These are phyloP conservation scores for Chrysochloris asiatica DNA, from an alignment of 2,113 vertebrate species.

Conservation along the genomic window DNA sequence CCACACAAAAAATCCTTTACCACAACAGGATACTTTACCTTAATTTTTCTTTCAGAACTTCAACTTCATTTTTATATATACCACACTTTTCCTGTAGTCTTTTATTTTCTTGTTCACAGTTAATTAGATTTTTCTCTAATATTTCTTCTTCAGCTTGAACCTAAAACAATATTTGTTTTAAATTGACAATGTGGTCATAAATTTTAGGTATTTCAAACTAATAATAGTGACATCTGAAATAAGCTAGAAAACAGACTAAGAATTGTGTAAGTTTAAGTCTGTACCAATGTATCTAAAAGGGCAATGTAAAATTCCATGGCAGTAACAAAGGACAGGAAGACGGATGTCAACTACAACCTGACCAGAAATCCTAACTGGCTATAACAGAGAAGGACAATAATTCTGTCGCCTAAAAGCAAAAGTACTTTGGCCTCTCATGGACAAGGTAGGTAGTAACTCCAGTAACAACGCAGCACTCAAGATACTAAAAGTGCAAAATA, in stretches of 20 bases:
- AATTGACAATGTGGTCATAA: conserved; percentile 22
- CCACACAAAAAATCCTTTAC: conserved; percentile 17
- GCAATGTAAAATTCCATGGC: neutral
- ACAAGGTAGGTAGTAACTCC: conserved; percentile 35
- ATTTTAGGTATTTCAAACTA: conserved; percentile 34
- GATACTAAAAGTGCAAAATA: conserved; percentile 27
- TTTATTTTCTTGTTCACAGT: conserved; percentile 89
- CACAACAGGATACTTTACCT: conserved; percentile 83
- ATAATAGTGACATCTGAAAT: conserved; percentile 56
- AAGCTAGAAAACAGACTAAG: neutral
- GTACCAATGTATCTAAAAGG: neutral
- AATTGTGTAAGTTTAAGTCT: neutral
- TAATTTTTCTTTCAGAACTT: conserved; percentile 84
- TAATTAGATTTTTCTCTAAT: conserved; percentile 86
- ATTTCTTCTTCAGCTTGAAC: conserved; percentile 88
- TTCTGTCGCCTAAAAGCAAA: neutral
- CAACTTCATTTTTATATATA: conserved; percentile 85
- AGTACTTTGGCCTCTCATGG: neutral
- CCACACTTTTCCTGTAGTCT: conserved; percentile 86
- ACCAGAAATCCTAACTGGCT: conserved; percentile 40
- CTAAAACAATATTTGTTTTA: conserved; percentile 83
- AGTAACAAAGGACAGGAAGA: neutral
- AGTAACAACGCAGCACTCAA: neutral
- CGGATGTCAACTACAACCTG: neutral
- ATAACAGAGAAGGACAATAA: neutral